Percentiles rank a stretch among this genome's conserved stretches.
Conservation (phyloP, 1,140 invertebrate species). For the Lucilia cuprina region DNA sequence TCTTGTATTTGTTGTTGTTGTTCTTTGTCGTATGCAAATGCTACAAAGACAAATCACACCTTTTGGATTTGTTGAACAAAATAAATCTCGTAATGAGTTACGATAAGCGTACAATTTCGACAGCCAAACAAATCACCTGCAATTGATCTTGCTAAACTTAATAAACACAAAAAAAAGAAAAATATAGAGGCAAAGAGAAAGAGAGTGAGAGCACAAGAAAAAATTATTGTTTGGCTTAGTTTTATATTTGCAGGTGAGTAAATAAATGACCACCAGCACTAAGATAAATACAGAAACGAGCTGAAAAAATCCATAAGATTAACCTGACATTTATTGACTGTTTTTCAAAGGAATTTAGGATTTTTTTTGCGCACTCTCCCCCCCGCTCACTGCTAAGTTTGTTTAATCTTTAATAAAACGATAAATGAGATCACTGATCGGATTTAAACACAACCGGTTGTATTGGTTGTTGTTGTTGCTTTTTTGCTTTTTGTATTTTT, state of each 20-base stretch:
- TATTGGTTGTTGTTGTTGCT: too few species aligned
- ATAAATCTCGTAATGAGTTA: slow-evolving; percentile 63
- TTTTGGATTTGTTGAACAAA: slow-evolving; percentile 63
- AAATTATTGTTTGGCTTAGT: not conserved
- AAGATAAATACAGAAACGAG: too few species aligned
- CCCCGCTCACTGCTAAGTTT: too few species aligned
- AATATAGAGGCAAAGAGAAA: not conserved
- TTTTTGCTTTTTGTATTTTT: not conserved
- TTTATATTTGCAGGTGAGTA: not conserved
- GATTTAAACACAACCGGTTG: not conserved
- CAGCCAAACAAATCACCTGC: slow-evolving; percentile 63
- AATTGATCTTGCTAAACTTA: slow-evolving; percentile 55
- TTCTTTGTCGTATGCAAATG: slow-evolving; percentile 40
- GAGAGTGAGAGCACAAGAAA: not conserved
- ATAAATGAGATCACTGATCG: slow-evolving; percentile 21
- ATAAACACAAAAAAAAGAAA: not conserved
- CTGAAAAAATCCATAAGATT: slow-evolving; percentile 26
- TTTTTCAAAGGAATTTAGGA: slow-evolving; percentile 21
- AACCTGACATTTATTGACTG: slow-evolving; percentile 36
- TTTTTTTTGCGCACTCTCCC: not conserved
- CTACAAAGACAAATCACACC: slow-evolving; percentile 63
- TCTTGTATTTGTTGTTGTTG: slow-evolving; percentile 22
- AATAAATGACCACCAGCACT: too few species aligned
- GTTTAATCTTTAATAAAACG: not conserved
- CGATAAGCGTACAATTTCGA: slow-evolving; percentile 63